phyloP scores from a whole-genome alignment of 2,113 vertebrate species.

The Balaeniceps rex region DNA sequence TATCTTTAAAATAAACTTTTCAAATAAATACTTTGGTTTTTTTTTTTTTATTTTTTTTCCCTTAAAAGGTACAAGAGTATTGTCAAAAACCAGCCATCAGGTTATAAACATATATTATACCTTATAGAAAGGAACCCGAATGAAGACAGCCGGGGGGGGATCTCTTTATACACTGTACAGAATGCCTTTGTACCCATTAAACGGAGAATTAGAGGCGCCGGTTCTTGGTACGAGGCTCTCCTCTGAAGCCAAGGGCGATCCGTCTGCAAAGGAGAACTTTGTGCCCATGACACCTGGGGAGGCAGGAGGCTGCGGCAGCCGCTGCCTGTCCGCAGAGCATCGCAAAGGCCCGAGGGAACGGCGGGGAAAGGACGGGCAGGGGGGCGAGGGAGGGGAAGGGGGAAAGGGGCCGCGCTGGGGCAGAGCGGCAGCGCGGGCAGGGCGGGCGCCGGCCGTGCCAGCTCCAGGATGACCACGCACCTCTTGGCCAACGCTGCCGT shows the following conservation, averaged over 20 bases:
- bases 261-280: not conserved
- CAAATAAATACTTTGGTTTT: conserved; percentile 68
- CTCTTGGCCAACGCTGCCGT: not conserved
- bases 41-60: not conserved
- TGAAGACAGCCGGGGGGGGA: not conserved
- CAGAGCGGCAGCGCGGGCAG: not conserved
- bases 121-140: conserved; percentile 22
- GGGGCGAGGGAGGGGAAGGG: not conserved
- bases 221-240: not conserved
- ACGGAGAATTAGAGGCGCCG: not conserved
- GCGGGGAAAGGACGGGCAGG: not conserved
- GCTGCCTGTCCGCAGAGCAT: not conserved
- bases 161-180: conserved; percentile 27
- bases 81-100: conserved; percentile 30
- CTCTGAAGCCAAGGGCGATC: not conserved
- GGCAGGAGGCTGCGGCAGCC: not conserved
- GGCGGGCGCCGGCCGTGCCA: not conserved
- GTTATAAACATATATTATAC: conserved; percentile 48
- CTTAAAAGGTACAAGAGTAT: conserved; percentile 51
- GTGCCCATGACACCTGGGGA: not conserved
- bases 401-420: not conserved
- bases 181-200: not conserved
- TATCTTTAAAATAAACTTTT: conserved; percentile 72
- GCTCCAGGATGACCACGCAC: not conserved
- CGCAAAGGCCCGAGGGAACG: not conserved